These are phyloP conservation scores for Argynnis bischoffii DNA, from an alignment of 2,888 invertebrate genomes.

Conservation along the genomic window DNA sequence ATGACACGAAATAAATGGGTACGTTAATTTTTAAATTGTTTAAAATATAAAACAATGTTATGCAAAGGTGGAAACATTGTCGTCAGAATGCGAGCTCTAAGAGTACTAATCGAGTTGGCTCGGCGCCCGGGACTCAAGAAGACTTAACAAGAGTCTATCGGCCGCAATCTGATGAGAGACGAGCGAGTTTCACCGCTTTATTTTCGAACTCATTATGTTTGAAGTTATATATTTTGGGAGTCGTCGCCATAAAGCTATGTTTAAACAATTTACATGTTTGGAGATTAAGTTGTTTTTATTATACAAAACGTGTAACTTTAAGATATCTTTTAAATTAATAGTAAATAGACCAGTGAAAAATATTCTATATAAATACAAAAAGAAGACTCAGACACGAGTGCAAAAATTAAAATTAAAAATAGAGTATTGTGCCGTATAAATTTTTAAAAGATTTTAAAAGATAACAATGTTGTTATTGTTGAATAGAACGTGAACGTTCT, in stretches of 20 bases:
- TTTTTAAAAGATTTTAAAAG: no score
- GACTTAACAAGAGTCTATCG: conserved; percentile 62
- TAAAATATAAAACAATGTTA: conserved; percentile 53
- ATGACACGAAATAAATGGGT: conserved; percentile 34
- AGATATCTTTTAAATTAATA: no score
- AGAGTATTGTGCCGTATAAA: no score
- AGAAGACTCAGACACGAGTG: no score
- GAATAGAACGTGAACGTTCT: no score
- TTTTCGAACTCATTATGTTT: conserved; percentile 80
- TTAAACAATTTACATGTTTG: conserved; percentile 60
- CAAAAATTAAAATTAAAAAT: no score
- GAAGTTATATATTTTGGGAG: conserved; percentile 75
- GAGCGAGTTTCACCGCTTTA: conserved; percentile 73
- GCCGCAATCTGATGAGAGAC: conserved; percentile 68
- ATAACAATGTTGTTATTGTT: no score
- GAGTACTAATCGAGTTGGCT: conserved; percentile 67
- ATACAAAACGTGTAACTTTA: no score
- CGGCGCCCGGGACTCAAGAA: conserved; percentile 57
- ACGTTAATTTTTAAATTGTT: conserved; percentile 50
- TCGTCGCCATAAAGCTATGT: conserved; percentile 46
- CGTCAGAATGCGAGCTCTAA: conserved; percentile 54
- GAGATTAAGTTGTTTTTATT: conserved; percentile 43
- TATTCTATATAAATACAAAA: no score
- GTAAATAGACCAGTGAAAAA: background rate
- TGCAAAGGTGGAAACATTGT: conserved; percentile 53